phyloP scores from a whole-genome alignment of 1,140 invertebrate genomes.

The Parapsyche elsis region DNA sequence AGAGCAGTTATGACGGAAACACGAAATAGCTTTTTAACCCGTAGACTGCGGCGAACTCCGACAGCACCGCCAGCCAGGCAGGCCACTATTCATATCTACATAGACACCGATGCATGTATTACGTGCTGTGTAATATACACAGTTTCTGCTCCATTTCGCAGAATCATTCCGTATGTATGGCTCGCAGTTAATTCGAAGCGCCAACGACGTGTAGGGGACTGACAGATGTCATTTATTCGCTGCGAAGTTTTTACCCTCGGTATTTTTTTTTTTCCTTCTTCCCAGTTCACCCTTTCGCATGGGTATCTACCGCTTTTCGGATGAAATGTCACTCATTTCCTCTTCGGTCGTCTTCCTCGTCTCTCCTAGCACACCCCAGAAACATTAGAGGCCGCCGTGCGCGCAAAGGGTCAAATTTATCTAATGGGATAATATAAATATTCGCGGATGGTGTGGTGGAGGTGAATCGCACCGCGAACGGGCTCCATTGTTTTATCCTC shows the following conservation, averaged over 20 bases:
- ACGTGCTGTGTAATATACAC: background rate
- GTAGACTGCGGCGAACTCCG: background rate
- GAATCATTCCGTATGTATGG: background rate
- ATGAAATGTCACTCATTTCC: conserved; percentile 31
- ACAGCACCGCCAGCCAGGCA: too few relatives aligned
- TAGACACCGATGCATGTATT: background rate
- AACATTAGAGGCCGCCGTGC: background rate
- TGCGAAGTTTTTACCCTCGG: background rate
- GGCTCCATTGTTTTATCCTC: conserved; percentile 8
- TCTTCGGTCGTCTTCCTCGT: background rate
- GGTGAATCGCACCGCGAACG: background rate
- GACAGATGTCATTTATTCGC: conserved; percentile 22
- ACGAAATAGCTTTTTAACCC: conserved; percentile 6
- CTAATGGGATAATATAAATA: conserved; percentile 39
- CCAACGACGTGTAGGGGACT: background rate
- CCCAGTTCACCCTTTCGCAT: background rate
- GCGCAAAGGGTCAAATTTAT: background rate
- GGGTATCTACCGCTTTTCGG: background rate
- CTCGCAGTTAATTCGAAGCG: background rate
- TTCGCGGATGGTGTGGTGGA: background rate
- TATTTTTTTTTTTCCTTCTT: background rate
- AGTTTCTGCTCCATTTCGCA: background rate
- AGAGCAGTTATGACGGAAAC: background rate
- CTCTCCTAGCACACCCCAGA: background rate
- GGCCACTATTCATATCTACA: background rate